Evolutionary conservation across 2,888 invertebrate genomes (phyloP), one percentile per base, ranked within the genome.

Genomic region (Rhimphoctona megacephalus): DNA sequence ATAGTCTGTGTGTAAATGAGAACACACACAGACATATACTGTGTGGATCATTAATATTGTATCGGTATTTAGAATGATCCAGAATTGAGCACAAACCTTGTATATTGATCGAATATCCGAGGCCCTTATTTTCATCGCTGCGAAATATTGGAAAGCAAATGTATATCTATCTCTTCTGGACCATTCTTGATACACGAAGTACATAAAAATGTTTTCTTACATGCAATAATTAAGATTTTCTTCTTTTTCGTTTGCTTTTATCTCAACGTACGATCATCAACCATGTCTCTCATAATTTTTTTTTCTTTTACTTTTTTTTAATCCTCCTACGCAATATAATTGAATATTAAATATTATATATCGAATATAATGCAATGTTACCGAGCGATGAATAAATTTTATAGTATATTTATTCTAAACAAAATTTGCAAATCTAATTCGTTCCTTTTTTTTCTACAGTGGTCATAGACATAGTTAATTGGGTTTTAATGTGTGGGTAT

Each of bases 321-420:
- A 52, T 57, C 39, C 25, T 81, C 66, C 83, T 86, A 86, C 72
- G 72, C 64, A 57, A 81, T 70, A 76, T 83, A 81, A 85, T 87
- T 81, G 69, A 81, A 85, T 88, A 85, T 86, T 86, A 83, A 85
- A 85, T 76, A 85, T 80, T 61, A 78, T 82, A 79, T 67, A 85
- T 86, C 73, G 80, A 87, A 84, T 87, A 88, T 81, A 87, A 70
- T 87, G 86, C 84, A 87, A 86, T 88, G 89, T 90, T 91, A 90
- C 84, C 87, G 88, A 90, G 89, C 87, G 88, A 91, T 91, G 89
- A 91, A 92, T 92, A 91, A 92, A 92, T 91, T 91, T 92, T 90
- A 90, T 90, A 91, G 88, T 89, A 91, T 90, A 90, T 91, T 88
- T 85, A 86, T 88, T 81, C 87, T 83, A 85, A 78, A 85, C 81